Percentiles rank a stretch among this genome's conserved stretches.
phyloP scores from a whole-genome alignment of 2,113 vertebrate species.

The Dolichallabes microphthalmus region DNA sequence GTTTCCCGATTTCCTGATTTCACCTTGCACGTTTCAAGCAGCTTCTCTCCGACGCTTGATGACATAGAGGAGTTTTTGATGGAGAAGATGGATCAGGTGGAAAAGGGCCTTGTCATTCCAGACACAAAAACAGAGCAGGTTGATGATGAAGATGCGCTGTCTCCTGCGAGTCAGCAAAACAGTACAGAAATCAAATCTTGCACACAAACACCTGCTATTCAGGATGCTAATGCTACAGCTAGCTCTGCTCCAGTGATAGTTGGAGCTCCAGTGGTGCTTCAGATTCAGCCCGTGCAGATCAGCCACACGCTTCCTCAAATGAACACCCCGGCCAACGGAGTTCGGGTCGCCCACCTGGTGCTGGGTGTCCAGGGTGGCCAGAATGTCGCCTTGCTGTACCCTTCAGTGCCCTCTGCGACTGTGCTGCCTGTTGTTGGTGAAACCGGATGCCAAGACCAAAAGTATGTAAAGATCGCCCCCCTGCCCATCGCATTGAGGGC shows the following conservation, averaged over 20 bases:
- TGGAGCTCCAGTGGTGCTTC: slow-evolving; percentile 74
- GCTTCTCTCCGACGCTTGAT: slow-evolving; percentile 83
- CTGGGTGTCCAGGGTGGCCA: slow-evolving; percentile 76
- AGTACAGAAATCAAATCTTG: slow-evolving; percentile 34
- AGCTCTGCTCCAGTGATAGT: slow-evolving; percentile 60
- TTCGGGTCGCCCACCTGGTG: slow-evolving; percentile 77
- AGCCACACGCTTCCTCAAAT: slow-evolving; percentile 52
- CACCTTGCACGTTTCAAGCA: slow-evolving; percentile 64
- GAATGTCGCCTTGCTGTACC: slow-evolving; percentile 69
- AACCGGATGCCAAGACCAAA: slow-evolving; percentile 70
- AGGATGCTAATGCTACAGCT: slow-evolving; percentile 32
- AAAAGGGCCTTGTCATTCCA: slow-evolving; percentile 60
- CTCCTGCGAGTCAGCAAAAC: slow-evolving; percentile 45
- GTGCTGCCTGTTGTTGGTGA: slow-evolving; percentile 60
- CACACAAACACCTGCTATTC: slow-evolving; percentile 22
- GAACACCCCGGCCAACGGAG: slow-evolving; percentile 52
- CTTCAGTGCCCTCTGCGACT: slow-evolving; percentile 61
- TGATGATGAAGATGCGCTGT: slow-evolving; percentile 8
- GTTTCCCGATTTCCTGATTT: slow-evolving; percentile 73
- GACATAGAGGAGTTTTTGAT: slow-evolving; percentile 86
- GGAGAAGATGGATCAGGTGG: slow-evolving; percentile 78
- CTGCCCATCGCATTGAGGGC: slow-evolving; percentile 69
- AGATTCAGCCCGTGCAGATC: slow-evolving; percentile 76
- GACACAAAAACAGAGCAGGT: slow-evolving; percentile 56
- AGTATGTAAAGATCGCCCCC: slow-evolving; percentile 83